These are phyloP conservation scores for Paraescarpia echinospica DNA, from an alignment of 1,140 invertebrate species.

Conservation along the genomic window DNA sequence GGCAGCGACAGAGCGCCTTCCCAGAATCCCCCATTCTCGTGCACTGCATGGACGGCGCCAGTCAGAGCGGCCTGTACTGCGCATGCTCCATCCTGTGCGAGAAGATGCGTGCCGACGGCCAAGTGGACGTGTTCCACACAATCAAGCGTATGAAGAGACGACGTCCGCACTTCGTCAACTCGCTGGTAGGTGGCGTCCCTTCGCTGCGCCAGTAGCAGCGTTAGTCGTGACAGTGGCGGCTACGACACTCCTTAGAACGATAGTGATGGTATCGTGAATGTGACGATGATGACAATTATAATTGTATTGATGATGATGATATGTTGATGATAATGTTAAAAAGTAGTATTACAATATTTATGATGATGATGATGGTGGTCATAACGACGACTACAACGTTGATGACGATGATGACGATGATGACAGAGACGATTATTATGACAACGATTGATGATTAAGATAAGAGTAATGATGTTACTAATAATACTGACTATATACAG, in stretches of 20 bases:
- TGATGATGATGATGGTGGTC: too few species aligned
- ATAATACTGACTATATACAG: background rate
- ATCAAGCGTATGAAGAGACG: constrained; percentile 52
- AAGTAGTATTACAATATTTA: background rate
- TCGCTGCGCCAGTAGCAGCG: constrained; percentile 44
- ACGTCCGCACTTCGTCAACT: constrained; percentile 46
- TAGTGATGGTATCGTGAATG: background rate
- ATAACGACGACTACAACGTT: too few species aligned
- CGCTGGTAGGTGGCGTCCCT: constrained; percentile 37
- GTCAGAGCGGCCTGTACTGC: constrained; percentile 50
- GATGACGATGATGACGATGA: too few species aligned
- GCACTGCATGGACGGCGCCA: constrained; percentile 47
- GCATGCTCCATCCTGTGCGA: constrained; percentile 45
- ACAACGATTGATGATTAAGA: background rate
- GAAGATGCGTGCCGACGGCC: constrained; percentile 42
- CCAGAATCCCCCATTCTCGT: constrained; percentile 20
- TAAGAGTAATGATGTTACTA: background rate
- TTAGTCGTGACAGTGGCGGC: constrained; percentile 37
- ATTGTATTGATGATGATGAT: too few species aligned
- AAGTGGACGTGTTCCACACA: constrained; percentile 53
- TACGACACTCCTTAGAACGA: background rate
- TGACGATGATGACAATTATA: too few species aligned
- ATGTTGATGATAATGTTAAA: background rate
- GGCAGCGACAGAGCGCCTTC: constrained; percentile 30
- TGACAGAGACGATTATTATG: too few species aligned